Conservation (phyloP, 2,113 vertebrate species). For the Sphaerodactylus townsendi region DNA sequence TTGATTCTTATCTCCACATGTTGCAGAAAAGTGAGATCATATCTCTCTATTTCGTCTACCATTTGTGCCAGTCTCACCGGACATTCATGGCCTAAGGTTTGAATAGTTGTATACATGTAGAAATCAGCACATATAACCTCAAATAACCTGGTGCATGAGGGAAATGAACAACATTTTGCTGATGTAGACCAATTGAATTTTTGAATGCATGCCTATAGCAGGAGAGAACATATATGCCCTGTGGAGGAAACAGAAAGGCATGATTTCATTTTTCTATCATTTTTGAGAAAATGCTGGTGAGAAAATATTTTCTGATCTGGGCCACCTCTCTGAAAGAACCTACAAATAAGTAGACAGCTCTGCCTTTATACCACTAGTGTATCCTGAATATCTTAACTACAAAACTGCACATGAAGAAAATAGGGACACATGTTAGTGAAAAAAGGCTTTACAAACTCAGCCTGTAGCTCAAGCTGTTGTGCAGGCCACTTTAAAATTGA, state of each 20-base stretch:
- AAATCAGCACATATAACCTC: background rate
- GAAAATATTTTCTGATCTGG: background rate
- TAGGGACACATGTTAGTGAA: background rate
- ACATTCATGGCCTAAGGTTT: background rate
- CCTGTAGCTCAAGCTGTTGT: background rate
- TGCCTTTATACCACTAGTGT: background rate
- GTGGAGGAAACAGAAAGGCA: background rate
- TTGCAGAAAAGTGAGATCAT: background rate
- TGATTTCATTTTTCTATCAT: background rate
- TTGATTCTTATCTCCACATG: background rate
- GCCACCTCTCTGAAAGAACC: background rate
- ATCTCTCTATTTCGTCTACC: background rate
- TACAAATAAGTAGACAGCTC: background rate
- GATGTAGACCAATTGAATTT: background rate
- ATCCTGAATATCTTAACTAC: background rate
- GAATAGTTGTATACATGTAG: background rate
- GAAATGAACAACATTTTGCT: background rate
- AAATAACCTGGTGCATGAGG: background rate
- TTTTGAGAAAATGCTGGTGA: background rate
- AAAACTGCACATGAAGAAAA: background rate
- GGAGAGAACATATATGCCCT: background rate
- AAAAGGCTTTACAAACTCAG: background rate
- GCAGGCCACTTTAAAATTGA: background rate
- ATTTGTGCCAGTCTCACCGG: background rate
- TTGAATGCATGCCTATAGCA: background rate